phyloP scores from a whole-genome alignment of 1,140 invertebrate species.

The Atta texana region DNA sequence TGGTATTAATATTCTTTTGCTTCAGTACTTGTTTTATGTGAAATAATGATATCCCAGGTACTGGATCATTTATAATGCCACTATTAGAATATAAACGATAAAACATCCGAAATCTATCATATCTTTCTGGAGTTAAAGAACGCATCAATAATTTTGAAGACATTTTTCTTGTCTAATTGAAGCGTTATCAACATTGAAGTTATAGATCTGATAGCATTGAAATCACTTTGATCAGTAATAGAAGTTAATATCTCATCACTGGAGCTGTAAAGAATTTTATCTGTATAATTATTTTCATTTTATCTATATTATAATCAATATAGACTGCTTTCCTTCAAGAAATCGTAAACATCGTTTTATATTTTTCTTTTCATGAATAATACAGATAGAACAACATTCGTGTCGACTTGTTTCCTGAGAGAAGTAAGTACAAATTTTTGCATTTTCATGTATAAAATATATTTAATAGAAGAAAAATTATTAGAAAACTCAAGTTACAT shows the following conservation, averaged over 20 bases:
- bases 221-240: neutral
- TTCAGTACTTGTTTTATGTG: conserved; percentile 85
- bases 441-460: too few species aligned
- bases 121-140: neutral
- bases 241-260: neutral
- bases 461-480: too few species aligned
- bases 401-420: too few species aligned
- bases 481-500: too few species aligned
- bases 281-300: too few species aligned
- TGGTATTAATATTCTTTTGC: conserved; percentile 79
- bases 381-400: too few species aligned
- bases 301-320: neutral
- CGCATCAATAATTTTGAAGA: conserved; percentile 52
- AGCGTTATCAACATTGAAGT: neutral
- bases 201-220: neutral
- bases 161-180: conserved; percentile 29
- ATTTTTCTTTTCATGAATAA: too few species aligned
- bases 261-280: neutral
- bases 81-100: conserved; percentile 59
- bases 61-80: neutral
- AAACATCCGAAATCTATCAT: conserved; percentile 14
- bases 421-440: too few species aligned
- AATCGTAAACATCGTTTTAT: too few species aligned
- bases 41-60: conserved; percentile 74
- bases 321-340: too few species aligned